Percentiles rank a stretch among this genome's conserved stretches.
Evolutionary conservation across 2,888 invertebrate species (phyloP).

Genomic region (Micropterix aruncella): DNA sequence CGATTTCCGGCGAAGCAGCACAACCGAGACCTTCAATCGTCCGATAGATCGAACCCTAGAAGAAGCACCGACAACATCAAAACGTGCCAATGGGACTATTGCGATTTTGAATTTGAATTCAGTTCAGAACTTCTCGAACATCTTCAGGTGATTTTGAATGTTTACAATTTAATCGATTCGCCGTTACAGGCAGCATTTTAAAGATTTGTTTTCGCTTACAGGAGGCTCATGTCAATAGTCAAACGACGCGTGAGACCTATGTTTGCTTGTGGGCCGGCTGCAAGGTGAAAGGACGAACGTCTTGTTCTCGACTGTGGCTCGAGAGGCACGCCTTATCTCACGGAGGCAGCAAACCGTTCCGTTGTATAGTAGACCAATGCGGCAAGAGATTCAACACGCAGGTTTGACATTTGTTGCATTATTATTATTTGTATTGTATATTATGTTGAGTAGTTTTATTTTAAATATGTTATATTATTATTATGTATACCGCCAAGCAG

Average conservation of each 20-base stretch:
- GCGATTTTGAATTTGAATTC: slow-evolving; percentile 63
- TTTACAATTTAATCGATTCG: no score
- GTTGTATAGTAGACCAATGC: slow-evolving; percentile 92
- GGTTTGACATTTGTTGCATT: slow-evolving; percentile 35
- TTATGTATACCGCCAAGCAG: no score
- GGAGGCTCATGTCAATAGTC: slow-evolving; percentile 74
- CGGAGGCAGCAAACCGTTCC: slow-evolving; percentile 86
- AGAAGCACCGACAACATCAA: slow-evolving; percentile 34
- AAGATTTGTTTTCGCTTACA: no score
- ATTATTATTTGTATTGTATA: neutral
- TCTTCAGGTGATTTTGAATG: slow-evolving; percentile 51
- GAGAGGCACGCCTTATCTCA: slow-evolving; percentile 86
- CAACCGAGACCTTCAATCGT: slow-evolving; percentile 13
- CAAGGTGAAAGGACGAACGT: slow-evolving; percentile 85
- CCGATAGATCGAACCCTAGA: slow-evolving; percentile 19
- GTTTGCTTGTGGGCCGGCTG: slow-evolving; percentile 89
- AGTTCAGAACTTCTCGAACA: slow-evolving; percentile 75
- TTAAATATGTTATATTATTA: no score
- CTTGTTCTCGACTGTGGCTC: slow-evolving; percentile 86
- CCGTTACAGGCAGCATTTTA: no score
- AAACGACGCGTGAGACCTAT: slow-evolving; percentile 71
- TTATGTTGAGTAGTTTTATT: neutral
- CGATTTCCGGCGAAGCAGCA: slow-evolving; percentile 54
- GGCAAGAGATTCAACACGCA: slow-evolving; percentile 76
- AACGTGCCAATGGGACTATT: slow-evolving; percentile 72